Conservation (phyloP, 2,888 invertebrate genomes). For the Dermolepida albohirtum region DNA sequence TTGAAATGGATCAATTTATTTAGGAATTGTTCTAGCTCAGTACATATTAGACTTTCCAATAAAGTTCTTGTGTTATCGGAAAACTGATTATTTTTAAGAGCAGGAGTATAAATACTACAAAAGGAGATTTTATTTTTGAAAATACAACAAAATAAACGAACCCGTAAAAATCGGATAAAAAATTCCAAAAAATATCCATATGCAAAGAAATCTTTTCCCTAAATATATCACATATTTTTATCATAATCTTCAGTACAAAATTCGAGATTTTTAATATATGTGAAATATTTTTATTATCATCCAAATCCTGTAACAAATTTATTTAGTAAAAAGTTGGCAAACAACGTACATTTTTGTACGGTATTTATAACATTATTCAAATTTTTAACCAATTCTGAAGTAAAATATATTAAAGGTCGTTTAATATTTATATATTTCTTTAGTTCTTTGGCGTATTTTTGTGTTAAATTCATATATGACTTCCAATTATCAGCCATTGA, state of each 20-base stretch:
- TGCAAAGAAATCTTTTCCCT: conserved; percentile 48
- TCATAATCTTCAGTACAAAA: conserved; percentile 67
- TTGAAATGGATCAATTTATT: conserved; percentile 36
- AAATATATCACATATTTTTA: conserved; percentile 65
- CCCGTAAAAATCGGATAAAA: conserved; percentile 41
- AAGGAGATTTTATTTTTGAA: background rate
- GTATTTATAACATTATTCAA: conserved; percentile 57
- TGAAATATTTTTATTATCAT: conserved; percentile 63
- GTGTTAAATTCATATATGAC: conserved; percentile 65
- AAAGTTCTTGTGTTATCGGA: conserved; percentile 46
- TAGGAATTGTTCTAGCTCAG: conserved; percentile 38
- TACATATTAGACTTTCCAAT: conserved; percentile 48
- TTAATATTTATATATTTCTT: conserved; percentile 59
- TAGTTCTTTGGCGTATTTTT: conserved; percentile 64
- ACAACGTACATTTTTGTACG: conserved; percentile 52
- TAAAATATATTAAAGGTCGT: conserved; percentile 48
- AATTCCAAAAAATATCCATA: conserved; percentile 38
- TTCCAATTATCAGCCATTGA: conserved; percentile 72
- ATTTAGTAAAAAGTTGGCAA: conserved; percentile 24
- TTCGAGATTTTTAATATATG: conserved; percentile 67
- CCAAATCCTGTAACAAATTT: conserved; percentile 58
- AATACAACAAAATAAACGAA: background rate
- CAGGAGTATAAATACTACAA: conserved; percentile 44
- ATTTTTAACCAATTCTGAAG: conserved; percentile 49
- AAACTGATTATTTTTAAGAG: conserved; percentile 42